Evolutionary conservation across 2,797 vertebrate species (phyloP).

Genomic region (Sphenopsis melanotis): DNA sequence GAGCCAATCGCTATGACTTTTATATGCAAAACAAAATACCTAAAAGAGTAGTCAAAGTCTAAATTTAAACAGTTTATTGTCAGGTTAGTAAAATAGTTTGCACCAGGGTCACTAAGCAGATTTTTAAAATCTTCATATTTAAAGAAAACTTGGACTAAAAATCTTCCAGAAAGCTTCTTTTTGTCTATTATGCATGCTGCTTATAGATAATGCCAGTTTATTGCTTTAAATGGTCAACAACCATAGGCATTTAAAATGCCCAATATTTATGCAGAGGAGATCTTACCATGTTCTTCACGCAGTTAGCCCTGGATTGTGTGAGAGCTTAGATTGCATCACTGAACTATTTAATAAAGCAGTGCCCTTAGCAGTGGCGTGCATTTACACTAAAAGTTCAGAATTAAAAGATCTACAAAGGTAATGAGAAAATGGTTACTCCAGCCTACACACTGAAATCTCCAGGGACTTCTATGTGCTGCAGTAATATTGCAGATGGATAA

Average conservation of each 20-base stretch:
- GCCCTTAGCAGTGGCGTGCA: neutral
- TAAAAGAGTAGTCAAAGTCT: neutral
- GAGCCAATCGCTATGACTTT: neutral
- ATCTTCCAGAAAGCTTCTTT: neutral
- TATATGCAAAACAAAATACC: neutral
- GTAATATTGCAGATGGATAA: neutral
- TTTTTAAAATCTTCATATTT: neutral
- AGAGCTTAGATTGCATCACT: neutral
- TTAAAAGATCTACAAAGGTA: neutral
- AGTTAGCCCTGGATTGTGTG: neutral
- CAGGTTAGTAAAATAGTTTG: neutral
- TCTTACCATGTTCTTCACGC: neutral
- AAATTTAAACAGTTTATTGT: neutral
- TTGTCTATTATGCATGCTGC: neutral
- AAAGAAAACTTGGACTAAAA: neutral
- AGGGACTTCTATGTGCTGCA: neutral
- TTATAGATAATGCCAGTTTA: neutral
- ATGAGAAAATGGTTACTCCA: neutral
- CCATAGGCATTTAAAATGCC: neutral
- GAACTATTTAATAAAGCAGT: neutral
- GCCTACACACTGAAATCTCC: neutral
- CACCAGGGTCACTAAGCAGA: neutral
- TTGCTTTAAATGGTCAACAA: neutral
- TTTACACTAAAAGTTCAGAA: conserved; percentile 6
- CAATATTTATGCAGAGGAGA: neutral